phyloP scores from a whole-genome alignment of 2,888 invertebrate genomes.

The Meteorus colon region DNA sequence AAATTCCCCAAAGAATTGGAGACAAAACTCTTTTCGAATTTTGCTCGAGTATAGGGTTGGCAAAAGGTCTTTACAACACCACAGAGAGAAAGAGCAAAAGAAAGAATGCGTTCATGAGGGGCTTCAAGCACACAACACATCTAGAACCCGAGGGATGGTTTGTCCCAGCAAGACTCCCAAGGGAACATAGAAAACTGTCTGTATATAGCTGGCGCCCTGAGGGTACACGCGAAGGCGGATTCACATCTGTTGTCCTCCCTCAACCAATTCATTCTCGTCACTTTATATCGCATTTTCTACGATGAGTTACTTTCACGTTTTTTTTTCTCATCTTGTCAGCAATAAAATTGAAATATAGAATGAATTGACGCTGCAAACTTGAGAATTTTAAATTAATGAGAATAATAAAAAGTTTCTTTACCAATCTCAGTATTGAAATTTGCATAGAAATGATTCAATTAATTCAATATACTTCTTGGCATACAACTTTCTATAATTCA shows the following conservation, averaged over 20 bases:
- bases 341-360: neutral
- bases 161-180: conserved; percentile 67
- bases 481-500: too few relatives aligned
- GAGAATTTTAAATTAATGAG: too few relatives aligned
- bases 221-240: conserved; percentile 58
- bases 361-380: too few relatives aligned
- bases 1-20: conserved; percentile 25
- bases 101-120: conserved; percentile 23
- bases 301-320: neutral
- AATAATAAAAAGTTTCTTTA: too few relatives aligned
- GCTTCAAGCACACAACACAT: conserved; percentile 28
- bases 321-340: neutral
- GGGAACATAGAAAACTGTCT: conserved; percentile 54
- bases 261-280: conserved; percentile 18
- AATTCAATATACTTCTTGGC: too few relatives aligned
- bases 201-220: conserved; percentile 46
- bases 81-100: conserved; percentile 1
- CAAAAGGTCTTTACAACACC: conserved; percentile 10
- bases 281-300: conserved; percentile 19
- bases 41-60: conserved; percentile 16
- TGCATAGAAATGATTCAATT: too few relatives aligned
- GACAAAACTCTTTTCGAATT: conserved; percentile 18
- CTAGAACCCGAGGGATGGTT: conserved; percentile 65
- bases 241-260: conserved; percentile 45
- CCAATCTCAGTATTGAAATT: too few relatives aligned